A percentile compares a stretch with the other conserved stretches of the same genome.
These are phyloP conservation scores for Nibea albiflora DNA, from an alignment of 2,113 vertebrate genomes.

Conservation along the genomic window DNA sequence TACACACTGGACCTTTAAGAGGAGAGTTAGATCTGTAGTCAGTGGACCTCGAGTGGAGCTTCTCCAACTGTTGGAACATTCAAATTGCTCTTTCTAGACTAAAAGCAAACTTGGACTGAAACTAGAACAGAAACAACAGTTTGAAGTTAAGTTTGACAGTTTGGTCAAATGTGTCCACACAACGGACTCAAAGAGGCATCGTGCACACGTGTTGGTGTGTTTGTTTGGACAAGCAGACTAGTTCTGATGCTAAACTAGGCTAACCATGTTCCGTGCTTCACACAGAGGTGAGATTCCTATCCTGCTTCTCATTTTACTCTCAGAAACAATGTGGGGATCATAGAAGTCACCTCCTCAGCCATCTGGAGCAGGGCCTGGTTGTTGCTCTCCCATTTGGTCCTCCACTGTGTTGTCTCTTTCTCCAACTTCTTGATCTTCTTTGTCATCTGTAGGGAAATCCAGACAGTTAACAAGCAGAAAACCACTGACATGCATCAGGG, in stretches of 20 bases:
- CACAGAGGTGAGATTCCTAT: background rate
- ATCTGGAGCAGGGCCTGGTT: conserved; percentile 98
- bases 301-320: background rate
- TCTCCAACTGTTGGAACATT: background rate
- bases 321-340: background rate
- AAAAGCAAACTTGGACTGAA: background rate
- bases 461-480: background rate
- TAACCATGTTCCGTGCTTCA: background rate
- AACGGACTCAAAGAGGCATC: too few relatives aligned
- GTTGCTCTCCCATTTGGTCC: conserved; percentile 98
- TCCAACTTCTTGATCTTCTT: conserved; percentile 99
- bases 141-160: too few relatives aligned
- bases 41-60: background rate
- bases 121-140: background rate
- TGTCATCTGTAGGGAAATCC: conserved; percentile 89
- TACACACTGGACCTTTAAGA: too few relatives aligned
- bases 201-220: too few relatives aligned
- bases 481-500: background rate
- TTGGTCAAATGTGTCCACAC: too few relatives aligned
- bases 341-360: conserved; percentile 94
- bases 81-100: background rate
- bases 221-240: background rate
- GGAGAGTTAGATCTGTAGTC: background rate
- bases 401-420: conserved; percentile 97
- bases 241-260: background rate